A percentile compares a stretch with the other conserved stretches of the same genome.
phyloP scores from a whole-genome alignment of 2,888 invertebrate genomes.

The Lordiphosa andalusiaca region DNA sequence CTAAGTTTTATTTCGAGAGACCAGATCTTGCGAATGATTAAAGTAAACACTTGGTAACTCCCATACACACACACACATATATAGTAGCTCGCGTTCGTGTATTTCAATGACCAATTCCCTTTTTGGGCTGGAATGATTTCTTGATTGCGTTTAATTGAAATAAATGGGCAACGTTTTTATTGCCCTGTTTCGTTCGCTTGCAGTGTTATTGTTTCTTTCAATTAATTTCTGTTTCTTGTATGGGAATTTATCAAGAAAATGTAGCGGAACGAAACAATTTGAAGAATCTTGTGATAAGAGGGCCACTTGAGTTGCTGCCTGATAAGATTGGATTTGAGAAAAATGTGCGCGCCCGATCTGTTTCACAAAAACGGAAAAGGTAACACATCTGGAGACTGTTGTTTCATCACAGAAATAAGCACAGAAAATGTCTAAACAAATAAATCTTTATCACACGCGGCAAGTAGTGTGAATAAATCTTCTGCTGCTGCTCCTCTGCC shows the following conservation, averaged over 20 bases:
- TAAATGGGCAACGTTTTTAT: constrained; percentile 67
- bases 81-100: constrained; percentile 28
- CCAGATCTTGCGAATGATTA: too few relatives aligned
- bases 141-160: constrained; percentile 79
- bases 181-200: constrained; percentile 27
- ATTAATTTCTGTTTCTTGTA: constrained; percentile 48
- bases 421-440: constrained; percentile 56
- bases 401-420: constrained; percentile 21
- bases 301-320: constrained; percentile 19
- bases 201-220: constrained; percentile 32
- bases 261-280: constrained; percentile 22
- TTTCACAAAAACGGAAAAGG: constrained; percentile 9
- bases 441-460: constrained; percentile 64
- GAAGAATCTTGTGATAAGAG: constrained; percentile 20
- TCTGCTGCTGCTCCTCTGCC: constrained; percentile 19
- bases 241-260: constrained; percentile 12
- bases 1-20: too few relatives aligned
- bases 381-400: constrained; percentile 12
- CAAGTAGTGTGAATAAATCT: constrained; percentile 63
- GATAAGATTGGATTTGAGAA: constrained; percentile 34
- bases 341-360: too few relatives aligned
- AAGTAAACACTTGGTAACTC: too few relatives aligned
- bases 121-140: constrained; percentile 41
- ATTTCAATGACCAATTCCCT: constrained; percentile 5
- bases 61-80: background rate